Conservation (phyloP, 2,113 vertebrate species). For the Triplophysa tibetana region DNA sequence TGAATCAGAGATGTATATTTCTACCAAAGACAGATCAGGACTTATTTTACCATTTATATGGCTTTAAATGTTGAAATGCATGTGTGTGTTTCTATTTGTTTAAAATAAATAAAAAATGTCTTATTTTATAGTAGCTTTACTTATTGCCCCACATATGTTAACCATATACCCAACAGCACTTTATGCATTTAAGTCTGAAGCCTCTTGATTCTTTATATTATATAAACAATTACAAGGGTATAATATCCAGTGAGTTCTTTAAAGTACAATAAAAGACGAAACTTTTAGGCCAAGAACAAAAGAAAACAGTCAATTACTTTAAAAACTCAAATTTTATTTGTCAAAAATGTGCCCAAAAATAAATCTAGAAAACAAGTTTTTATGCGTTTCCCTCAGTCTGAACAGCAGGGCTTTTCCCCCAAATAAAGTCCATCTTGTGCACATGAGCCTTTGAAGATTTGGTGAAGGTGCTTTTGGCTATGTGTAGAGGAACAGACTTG, state of each 20-base stretch:
- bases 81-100: conserved; percentile 76
- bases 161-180: too few species aligned
- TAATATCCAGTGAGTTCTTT: background rate
- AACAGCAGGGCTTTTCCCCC: conserved; percentile 62
- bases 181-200: too few species aligned
- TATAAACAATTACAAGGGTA: too few species aligned
- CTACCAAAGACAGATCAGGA: conserved; percentile 83
- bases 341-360: background rate
- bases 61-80: conserved; percentile 60
- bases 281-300: background rate
- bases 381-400: background rate
- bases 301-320: background rate
- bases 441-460: conserved; percentile 89
- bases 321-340: conserved; percentile 12
- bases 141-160: too few species aligned
- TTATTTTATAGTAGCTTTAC: background rate
- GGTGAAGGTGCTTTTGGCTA: conserved; percentile 92
- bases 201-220: too few species aligned
- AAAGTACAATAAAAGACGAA: background rate
- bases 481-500: conserved; percentile 86
- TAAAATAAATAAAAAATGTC: conserved; percentile 52
- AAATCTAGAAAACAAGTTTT: background rate
- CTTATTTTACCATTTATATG: conserved; percentile 75
- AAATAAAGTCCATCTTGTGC: conserved; percentile 87
- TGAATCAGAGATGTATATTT: conserved; percentile 67